These are phyloP conservation scores for Rhyacophila brunnea DNA, from an alignment of 1,140 invertebrate genomes.

Conservation along the genomic window DNA sequence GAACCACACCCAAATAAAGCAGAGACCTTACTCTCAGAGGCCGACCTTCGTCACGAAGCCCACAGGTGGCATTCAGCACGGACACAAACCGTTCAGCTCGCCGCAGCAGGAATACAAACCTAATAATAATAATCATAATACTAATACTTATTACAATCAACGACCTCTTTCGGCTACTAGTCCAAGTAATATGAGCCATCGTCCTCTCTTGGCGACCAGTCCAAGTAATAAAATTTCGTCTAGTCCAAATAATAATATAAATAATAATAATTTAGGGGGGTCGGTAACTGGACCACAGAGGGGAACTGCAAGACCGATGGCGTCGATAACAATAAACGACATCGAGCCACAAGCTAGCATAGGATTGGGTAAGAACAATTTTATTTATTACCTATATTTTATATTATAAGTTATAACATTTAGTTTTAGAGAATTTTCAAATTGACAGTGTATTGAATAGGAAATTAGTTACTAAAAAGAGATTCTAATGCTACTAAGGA, in stretches of 20 bases:
- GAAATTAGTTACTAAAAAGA: no score
- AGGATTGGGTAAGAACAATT: constrained; percentile 24
- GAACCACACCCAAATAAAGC: constrained; percentile 40
- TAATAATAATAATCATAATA: constrained; percentile 16
- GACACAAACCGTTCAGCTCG: constrained; percentile 34
- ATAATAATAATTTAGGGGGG: constrained; percentile 42
- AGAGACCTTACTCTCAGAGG: constrained; percentile 45
- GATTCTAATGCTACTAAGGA: no score
- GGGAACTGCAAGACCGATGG: constrained; percentile 45
- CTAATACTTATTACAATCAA: constrained; percentile 21
- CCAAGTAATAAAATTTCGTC: constrained; percentile 55
- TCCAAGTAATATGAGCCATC: constrained; percentile 47
- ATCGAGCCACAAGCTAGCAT: constrained; percentile 31
- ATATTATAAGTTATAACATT: no score
- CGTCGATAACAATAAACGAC: constrained; percentile 38
- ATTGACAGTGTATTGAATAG: no score
- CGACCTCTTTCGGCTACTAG: constrained; percentile 42
- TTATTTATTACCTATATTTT: no score
- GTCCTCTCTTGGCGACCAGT: constrained; percentile 46
- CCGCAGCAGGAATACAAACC: constrained; percentile 17
- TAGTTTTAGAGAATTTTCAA: no score
- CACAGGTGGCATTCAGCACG: constrained; percentile 50
- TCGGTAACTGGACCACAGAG: constrained; percentile 33
- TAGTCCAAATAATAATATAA: constrained; percentile 41
- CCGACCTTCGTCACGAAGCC: constrained; percentile 57